These are phyloP conservation scores for Hoplias malabaricus DNA, from an alignment of 2,113 vertebrate species.

Conservation along the genomic window DNA sequence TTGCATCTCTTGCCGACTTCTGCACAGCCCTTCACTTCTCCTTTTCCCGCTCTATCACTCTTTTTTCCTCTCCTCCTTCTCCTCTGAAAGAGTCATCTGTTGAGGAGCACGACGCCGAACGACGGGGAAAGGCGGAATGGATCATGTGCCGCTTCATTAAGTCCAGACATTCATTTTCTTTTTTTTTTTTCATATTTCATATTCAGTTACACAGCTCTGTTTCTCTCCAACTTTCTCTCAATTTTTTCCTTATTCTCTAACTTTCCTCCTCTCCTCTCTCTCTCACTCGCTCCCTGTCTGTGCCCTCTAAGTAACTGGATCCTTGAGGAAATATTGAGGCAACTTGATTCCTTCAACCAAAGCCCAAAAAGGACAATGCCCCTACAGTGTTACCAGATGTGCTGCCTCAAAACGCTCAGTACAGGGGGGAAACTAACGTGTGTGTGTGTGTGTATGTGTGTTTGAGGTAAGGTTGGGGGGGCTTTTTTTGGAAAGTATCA, in stretches of 20 bases:
- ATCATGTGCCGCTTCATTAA: slow-evolving; percentile 67
- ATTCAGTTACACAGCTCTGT: slow-evolving; percentile 63
- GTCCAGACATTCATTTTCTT: slow-evolving; percentile 72
- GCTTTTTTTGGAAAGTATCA: slow-evolving; percentile 88
- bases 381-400: slow-evolving; percentile 98
- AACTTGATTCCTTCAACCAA: slow-evolving; percentile 81
- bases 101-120: slow-evolving; percentile 24
- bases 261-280: slow-evolving; percentile 47
- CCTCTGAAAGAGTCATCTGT: slow-evolving; percentile 15
- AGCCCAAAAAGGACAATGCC: slow-evolving; percentile 89
- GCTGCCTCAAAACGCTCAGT: slow-evolving; percentile 83
- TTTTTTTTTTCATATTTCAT: slow-evolving; percentile 44
- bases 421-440: slow-evolving; percentile 80
- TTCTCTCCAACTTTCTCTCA: slow-evolving; percentile 48
- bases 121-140: slow-evolving; percentile 61
- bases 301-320: slow-evolving; percentile 90
- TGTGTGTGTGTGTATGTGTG: slow-evolving; percentile 21
- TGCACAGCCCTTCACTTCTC: not conserved
- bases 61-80: slow-evolving; percentile 6
- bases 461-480: slow-evolving; percentile 58
- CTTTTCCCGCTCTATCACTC: slow-evolving; percentile 1
- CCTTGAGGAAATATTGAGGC: slow-evolving; percentile 89
- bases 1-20: slow-evolving; percentile 5
- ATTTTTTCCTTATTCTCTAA: slow-evolving; percentile 41
- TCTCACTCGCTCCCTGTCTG: slow-evolving; percentile 67